These are phyloP conservation scores for Diploptera punctata DNA, from an alignment of 2,888 invertebrate genomes.

Conservation along the genomic window DNA sequence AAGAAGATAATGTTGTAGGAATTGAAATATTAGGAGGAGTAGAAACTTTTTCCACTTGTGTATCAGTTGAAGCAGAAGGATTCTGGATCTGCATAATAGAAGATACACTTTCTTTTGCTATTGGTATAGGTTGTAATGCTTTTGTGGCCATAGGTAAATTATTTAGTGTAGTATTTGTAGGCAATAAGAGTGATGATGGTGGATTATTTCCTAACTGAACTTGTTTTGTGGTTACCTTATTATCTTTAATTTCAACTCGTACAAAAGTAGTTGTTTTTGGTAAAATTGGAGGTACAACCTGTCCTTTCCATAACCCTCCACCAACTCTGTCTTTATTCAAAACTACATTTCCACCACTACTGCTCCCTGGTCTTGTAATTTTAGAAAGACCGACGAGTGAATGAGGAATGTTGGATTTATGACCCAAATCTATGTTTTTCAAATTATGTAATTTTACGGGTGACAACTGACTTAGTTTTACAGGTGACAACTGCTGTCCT, in stretches of 20 bases:
- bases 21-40: too few species aligned
- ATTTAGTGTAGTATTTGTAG: too few species aligned
- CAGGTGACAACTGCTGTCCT: background rate
- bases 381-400: background rate
- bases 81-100: too few species aligned
- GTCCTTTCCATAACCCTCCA: background rate
- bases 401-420: background rate
- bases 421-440: background rate
- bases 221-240: background rate
- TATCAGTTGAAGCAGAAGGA: too few species aligned
- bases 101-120: too few species aligned
- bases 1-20: too few species aligned
- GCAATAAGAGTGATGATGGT: too few species aligned
- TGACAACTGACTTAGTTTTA: slow-evolving; percentile 2
- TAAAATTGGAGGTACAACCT: background rate
- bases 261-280: background rate
- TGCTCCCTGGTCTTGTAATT: background rate
- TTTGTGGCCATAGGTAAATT: too few species aligned
- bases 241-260: slow-evolving; percentile 2
- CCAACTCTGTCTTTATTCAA: background rate
- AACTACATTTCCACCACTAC: background rate
- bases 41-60: too few species aligned
- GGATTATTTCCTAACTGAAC: too few species aligned
- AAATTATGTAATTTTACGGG: background rate
- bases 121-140: too few species aligned